Conservation (phyloP, 2,888 invertebrate species). For the Dryomyza anilis region DNA sequence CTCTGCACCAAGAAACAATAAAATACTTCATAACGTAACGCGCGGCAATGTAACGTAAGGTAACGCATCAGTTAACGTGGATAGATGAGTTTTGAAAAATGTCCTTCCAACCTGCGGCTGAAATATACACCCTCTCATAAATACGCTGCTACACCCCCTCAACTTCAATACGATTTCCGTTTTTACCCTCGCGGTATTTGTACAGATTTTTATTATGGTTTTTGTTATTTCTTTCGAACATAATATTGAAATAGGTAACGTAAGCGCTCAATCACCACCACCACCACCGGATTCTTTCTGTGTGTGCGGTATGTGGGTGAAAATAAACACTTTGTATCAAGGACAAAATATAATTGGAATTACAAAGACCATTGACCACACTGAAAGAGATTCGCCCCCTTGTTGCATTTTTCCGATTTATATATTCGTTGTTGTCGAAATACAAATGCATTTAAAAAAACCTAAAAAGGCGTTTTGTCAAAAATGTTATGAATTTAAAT, state of each 20-base stretch:
- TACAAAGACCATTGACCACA: neutral
- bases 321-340: neutral
- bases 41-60: neutral
- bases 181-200: neutral
- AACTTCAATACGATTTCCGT: neutral
- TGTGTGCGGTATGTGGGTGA: neutral
- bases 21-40: neutral
- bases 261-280: too few species aligned
- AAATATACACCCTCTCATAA: neutral
- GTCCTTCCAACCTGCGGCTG: neutral
- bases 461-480: too few species aligned
- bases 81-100: neutral
- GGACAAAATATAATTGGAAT: slow-evolving; percentile 4
- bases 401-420: slow-evolving; percentile 9
- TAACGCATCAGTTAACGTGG: neutral
- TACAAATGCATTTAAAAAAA: too few species aligned
- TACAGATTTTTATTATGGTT: neutral
- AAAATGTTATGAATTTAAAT: too few species aligned
- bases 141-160: too few species aligned
- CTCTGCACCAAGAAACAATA: neutral
- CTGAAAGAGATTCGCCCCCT: neutral
- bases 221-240: too few species aligned
- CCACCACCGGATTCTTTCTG: neutral
- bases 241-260: too few species aligned
- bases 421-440: too few species aligned